These are phyloP conservation scores for Clarias magur DNA, from an alignment of 2,113 vertebrate genomes.

Conservation along the genomic window DNA sequence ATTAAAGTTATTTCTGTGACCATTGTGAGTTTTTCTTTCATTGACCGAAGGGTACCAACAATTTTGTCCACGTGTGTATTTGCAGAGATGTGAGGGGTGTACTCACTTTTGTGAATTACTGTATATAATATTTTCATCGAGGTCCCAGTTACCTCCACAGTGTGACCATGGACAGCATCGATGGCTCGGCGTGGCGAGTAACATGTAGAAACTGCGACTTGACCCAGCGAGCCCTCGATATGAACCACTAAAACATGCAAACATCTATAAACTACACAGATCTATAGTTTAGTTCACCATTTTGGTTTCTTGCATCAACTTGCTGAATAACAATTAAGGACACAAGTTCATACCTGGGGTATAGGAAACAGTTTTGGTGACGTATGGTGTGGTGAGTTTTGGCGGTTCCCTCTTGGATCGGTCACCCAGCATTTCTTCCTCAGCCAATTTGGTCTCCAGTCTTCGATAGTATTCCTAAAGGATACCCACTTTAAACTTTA, in stretches of 20 bases:
- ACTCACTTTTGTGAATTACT: no score
- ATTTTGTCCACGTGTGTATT: no score
- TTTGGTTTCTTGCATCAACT: no score
- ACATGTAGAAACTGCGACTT: slow-evolving; percentile 92
- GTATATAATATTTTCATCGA: not conserved
- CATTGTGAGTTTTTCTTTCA: no score
- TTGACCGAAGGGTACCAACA: no score
- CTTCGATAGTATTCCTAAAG: slow-evolving; percentile 84
- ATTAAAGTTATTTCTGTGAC: no score
- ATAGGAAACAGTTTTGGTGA: slow-evolving; percentile 85
- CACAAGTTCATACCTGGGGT: slow-evolving; percentile 75
- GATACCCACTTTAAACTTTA: not conserved
- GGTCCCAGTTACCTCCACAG: slow-evolving; percentile 73
- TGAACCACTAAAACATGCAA: slow-evolving; percentile 80
- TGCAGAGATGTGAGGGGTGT: no score
- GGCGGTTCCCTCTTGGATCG: slow-evolving; percentile 78
- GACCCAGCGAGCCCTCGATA: slow-evolving; percentile 89
- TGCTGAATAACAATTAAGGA: not conserved
- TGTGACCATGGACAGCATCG: slow-evolving; percentile 79
- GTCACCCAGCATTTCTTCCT: slow-evolving; percentile 82
- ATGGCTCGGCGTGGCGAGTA: slow-evolving; percentile 93
- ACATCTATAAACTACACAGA: not conserved
- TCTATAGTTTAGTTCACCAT: not conserved
- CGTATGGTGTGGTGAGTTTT: slow-evolving; percentile 88
- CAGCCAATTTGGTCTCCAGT: slow-evolving; percentile 81